These are phyloP conservation scores for Cuniculus paca DNA, from an alignment of 2,797 vertebrate genomes.

Conservation along the genomic window DNA sequence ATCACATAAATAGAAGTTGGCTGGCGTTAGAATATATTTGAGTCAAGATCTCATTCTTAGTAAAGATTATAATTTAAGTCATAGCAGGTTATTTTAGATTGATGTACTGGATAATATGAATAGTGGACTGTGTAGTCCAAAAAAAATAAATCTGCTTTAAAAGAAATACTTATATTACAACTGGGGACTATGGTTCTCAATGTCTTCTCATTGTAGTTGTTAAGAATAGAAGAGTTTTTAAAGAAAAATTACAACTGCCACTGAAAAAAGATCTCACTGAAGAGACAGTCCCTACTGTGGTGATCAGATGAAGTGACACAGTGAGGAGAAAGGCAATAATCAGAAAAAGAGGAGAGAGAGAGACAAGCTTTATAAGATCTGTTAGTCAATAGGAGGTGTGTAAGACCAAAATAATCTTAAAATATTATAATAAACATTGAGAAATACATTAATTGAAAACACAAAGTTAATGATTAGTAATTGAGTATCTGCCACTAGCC, in stretches of 20 bases:
- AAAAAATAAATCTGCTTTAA: background rate
- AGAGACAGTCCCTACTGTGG: background rate
- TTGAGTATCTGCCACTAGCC: background rate
- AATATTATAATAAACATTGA: background rate
- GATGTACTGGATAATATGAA: background rate
- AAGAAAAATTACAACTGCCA: background rate
- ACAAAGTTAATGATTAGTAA: background rate
- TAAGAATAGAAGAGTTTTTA: background rate
- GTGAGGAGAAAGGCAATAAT: background rate
- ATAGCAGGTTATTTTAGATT: background rate
- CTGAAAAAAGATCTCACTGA: background rate
- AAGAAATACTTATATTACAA: background rate
- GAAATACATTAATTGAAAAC: background rate
- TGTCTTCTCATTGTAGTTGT: background rate
- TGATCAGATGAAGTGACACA: background rate
- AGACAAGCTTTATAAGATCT: background rate
- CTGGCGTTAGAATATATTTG: background rate
- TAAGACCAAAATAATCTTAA: background rate
- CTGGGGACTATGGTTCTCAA: background rate
- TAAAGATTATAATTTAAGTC: background rate
- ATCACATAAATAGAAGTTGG: background rate
- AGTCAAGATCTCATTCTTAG: background rate
- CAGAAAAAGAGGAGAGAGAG: background rate
- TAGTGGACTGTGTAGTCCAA: background rate
- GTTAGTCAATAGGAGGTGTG: background rate